phyloP scores from a whole-genome alignment of 2,888 invertebrate genomes.

The Hylaea fasciaria region DNA sequence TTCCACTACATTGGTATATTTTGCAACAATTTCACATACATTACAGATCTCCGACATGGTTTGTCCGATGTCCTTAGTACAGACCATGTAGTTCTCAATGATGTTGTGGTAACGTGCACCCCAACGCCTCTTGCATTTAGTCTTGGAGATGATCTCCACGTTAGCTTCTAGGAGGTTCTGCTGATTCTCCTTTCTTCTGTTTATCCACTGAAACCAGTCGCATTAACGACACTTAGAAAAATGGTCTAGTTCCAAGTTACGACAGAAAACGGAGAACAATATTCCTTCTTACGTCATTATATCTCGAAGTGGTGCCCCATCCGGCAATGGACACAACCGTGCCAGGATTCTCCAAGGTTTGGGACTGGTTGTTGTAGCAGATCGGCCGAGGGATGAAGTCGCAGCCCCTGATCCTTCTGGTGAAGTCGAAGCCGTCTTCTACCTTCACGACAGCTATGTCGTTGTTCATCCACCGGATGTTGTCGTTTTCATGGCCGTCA shows the following conservation, averaged over 20 bases:
- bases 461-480: slow-evolving; percentile 78
- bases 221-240: neutral
- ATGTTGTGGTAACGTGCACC: slow-evolving; percentile 71
- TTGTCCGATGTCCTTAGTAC: slow-evolving; percentile 72
- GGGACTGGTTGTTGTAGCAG: slow-evolving; percentile 72
- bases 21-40: slow-evolving; percentile 50
- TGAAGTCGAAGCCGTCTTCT: slow-evolving; percentile 74
- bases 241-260: neutral
- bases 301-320: slow-evolving; percentile 71
- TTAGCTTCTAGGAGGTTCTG: slow-evolving; percentile 63
- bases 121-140: slow-evolving; percentile 73
- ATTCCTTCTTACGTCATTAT: slow-evolving; percentile 69
- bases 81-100: slow-evolving; percentile 78
- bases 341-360: slow-evolving; percentile 69
- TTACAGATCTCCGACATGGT: slow-evolving; percentile 79
- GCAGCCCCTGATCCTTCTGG: slow-evolving; percentile 66
- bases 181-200: slow-evolving; percentile 64
- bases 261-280: no score
- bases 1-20: no score
- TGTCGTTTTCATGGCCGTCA: slow-evolving; percentile 75
- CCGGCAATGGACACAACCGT: slow-evolving; percentile 65
- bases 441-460: slow-evolving; percentile 75
- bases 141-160: slow-evolving; percentile 69
- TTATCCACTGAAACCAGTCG: slow-evolving; percentile 62
- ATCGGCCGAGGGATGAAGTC: slow-evolving; percentile 73